Evolutionary conservation across 2,888 invertebrate species (phyloP), one percentile per base, ranked within the genome.

Genomic region (Eristalinus sepulchralis): DNA sequence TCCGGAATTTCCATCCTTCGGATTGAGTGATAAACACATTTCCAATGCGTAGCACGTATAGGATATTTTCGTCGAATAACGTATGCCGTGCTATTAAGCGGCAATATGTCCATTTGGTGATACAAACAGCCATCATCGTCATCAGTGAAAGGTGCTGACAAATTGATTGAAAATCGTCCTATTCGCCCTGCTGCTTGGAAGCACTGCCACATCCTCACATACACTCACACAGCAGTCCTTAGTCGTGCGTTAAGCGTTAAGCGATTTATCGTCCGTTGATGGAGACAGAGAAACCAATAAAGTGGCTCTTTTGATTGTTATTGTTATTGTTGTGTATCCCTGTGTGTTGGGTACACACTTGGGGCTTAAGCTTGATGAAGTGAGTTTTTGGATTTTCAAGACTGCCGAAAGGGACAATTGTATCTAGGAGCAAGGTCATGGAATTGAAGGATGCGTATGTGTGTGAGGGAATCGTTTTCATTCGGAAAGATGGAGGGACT

Each of bases 91-190:
- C 79, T 80, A 80, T 80, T 78, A 80, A 72, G 66, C 53, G 64
- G 72, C 79, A 72, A 73, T 80, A 73, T 80, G 79, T 67, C 79
- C 72, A 72, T 80, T 80, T 67, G 72, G 47, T 27, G 72, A 79
- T 79, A 79, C 72, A 64, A 66, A 66, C 53, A 63, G 59, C 53
- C 60, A 66, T 80, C 71, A 64, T 71, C 57, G 71, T 64, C 77
- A 70, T 77, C 60, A 77, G 60, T 68, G 64, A 59, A 59, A 78
- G 78, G 78, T 78, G 71, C 78, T 78, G 78, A 76, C 84, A 84
- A 84, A 84, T 84, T 70, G 81, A 81, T 84, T 76, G 76, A 62
- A 75, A 75, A 80, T 59, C 36, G 64, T 83, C 57, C 62, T 60
- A 11, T 57, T n/a, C 24, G 22, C 57, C 57, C 24, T 57, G 13